These are phyloP conservation scores for Trachemys scripta DNA, from an alignment of 2,113 vertebrate species.

Conservation along the genomic window DNA sequence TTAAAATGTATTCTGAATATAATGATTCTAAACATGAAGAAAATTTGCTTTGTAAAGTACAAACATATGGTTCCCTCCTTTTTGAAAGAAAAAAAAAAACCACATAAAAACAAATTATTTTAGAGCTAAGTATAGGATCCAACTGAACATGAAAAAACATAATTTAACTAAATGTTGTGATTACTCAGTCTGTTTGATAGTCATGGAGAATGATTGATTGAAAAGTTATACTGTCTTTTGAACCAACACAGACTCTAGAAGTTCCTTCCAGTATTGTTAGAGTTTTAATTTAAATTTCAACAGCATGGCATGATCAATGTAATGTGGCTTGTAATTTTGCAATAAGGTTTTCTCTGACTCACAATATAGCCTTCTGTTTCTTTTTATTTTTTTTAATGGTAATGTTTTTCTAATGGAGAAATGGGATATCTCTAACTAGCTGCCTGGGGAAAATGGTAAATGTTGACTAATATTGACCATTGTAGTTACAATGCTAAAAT, in stretches of 20 bases:
- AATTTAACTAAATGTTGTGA: background rate
- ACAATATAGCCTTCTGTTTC: background rate
- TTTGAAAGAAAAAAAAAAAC: background rate
- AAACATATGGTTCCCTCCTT: background rate
- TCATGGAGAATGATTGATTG: background rate
- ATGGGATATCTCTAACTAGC: background rate
- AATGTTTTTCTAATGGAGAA: background rate
- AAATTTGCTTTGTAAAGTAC: background rate
- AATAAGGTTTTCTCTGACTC: background rate
- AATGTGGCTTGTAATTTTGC: background rate
- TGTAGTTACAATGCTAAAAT: background rate
- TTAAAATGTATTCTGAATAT: background rate
- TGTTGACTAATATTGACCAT: background rate
- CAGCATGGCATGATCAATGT: background rate
- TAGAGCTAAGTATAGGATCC: background rate
- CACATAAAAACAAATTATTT: background rate
- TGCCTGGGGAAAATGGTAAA: background rate
- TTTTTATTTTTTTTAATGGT: background rate
- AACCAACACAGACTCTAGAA: background rate
- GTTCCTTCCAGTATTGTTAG: background rate
- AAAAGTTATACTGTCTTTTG: background rate
- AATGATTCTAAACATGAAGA: background rate
- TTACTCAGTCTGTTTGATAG: background rate
- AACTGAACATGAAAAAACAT: background rate
- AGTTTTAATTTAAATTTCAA: background rate